Evolutionary conservation across 92 coral and sea anemone genomes (phyloP), one percentile per base, ranked within the genome.

Genomic region (Parazoanthus atlanticus): DNA sequence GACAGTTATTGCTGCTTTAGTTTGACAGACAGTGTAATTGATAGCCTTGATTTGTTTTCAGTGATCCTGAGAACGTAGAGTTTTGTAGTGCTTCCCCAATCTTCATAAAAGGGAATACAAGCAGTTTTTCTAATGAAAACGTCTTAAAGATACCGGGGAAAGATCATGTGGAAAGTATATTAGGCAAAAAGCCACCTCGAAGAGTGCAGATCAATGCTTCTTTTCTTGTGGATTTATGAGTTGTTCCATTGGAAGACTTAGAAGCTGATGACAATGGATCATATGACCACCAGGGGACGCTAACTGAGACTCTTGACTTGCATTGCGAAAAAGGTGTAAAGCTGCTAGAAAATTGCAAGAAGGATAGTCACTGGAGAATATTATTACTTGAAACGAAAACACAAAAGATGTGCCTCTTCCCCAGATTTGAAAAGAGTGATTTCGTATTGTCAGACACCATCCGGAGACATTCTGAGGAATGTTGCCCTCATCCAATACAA

Each of bases 151-250:
- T 88, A 19, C n/a, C 40, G 86, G 90, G 78, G 29, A 88, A 21
- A 69, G 56, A 79, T 28, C 90, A 88, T 76, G 32, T 61, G 32
- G 77, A 36, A 89, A 74, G 82, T 70, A 82, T 89, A 31, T 41
- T 89, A 84, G 74, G 84, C 91, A 80, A 58, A 76, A 88, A 89
- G 64, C 87, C 66, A 80, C 91, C 91, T 73, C 73, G 88, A 34
- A 82, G 91, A 82, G 91, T 82, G 32, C 91, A 89, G 64, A 89
- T 89, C 13, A 89, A 74, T 34, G 88, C 91, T 32, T 82, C 87
- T 3, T 89, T 89, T 82, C 91, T 89, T 38, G 88, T 89, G 31
- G 84, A 89, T 46, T 36, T 89, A 36, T 30, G 66, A 56, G 58
- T 89, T 8, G 88, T 89, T 8, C 34, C 91, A 46, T 64, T 89